Base-by-base conservation (phyloP, 2,888 invertebrate genomes). In the Nomada goodeniana region DNA sequence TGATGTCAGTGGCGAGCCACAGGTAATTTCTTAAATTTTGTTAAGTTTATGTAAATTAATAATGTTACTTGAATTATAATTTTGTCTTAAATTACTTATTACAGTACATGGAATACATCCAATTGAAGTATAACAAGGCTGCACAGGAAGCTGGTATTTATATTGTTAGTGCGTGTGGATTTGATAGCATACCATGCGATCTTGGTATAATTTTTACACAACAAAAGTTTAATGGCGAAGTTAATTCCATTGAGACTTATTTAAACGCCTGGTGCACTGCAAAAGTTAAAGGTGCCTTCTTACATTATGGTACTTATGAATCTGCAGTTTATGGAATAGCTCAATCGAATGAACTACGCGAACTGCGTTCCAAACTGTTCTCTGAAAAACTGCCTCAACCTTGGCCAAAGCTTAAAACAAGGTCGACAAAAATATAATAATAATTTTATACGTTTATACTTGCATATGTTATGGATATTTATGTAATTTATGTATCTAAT, bases 1-100 rank as follows among this genome's bases (percentile, higher is more conserved):
- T 11, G 99, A 99, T 93, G 97, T 99, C 53, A 97, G 97, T 91
- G 99, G 98, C 9, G 99, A 99, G 93, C 97, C 98, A 0, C 96
- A 96, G 95, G 96, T 96, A 26, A 63, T 44, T 10, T 63, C 18
- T 42, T 52, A 52, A 79, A 42, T 15, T 50, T 67, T 65, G 29
- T 7, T 63, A 29, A 0, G n/a, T 65, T 65, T 68, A 59, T 64
- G 18, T 63, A 2, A 29, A 26, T 26, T 23, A 23, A 57, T 26
- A 57, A 57, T 57, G 3, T 23, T 57, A 23, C 26, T 23, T 57
- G 2, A 57, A 23, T 53, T 20, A 20, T 53, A 9, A 20, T 50
- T 50, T 29, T 69, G 3, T 78, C 0, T 36, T 55, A 59, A 72
- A 2, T 53, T 60, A 0, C 57, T 68, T 61, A 84, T 92, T 92